Base-by-base conservation (phyloP, 2,113 vertebrate genomes). In the Sylvietta virens region DNA sequence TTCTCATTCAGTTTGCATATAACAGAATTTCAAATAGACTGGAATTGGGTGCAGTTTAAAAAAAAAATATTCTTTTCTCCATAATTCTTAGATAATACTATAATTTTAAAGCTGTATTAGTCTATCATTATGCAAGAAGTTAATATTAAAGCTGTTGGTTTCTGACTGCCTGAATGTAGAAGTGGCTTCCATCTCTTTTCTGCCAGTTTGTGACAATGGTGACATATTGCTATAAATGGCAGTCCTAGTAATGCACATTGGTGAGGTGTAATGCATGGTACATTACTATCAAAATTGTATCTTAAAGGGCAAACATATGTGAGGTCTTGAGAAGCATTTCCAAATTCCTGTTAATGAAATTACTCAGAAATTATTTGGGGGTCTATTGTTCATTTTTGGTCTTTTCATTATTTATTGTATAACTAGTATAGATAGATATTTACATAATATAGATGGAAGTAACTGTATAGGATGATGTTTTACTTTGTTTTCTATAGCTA, bases 401-500 rank as follows among this genome's bases (percentile, higher is more conserved):
- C 5, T 69, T 92, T 80, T 28, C 18, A 11, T 88, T 90, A 42
- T 51, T 81, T 90, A 33, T 45, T 81, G 42, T 15, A 5, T 70
- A 45, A 22, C 19, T 61, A 62, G 31, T 76, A 12, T 1, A 48
- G 42, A 13, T 67, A 67, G 33, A 14, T 71, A 64, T 24, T 66
- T 78, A 40, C 7, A 11, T 66, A 40, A 35, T 54, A 48, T 33
- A 57, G 17, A 50, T 78, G 6, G 42, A 80, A 44, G 11, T 37
- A 84, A 53, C 44, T 54, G 21, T 18, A 18, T 33, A 45, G 31
- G 31, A 76, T 93, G 58, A 90, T 7, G 13, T 51, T 94, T 82
- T 74, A 13, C 42, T 91, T 94, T 88, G 15, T 97, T 74, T 96
- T 92, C 44, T 96, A 14, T 94, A 99, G 99, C 99, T 79, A 98